A percentile compares a stretch with the other conserved stretches of the same genome.
Conservation (phyloP, 2,797 vertebrate species). For the Coracias cyanogaster region DNA sequence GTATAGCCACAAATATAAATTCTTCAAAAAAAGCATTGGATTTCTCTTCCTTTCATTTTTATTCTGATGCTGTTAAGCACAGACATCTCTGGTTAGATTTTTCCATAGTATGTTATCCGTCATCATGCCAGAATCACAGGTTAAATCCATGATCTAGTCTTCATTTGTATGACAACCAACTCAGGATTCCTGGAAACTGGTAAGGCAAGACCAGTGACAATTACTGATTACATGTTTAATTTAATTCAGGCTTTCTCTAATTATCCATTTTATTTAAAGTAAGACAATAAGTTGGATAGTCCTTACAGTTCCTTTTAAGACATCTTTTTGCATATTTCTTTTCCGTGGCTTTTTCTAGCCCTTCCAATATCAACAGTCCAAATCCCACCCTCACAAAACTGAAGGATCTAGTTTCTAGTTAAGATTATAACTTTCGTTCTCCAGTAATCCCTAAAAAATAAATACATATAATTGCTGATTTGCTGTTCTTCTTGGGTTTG, state of each 20-base stretch:
- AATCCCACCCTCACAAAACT: not conserved
- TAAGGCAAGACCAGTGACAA: not conserved
- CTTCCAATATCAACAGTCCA: not conserved
- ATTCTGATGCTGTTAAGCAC: not conserved
- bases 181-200: not conserved
- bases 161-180: not conserved
- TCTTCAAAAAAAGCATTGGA: not conserved
- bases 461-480: not conserved
- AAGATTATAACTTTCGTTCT: not conserved
- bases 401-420: not conserved
- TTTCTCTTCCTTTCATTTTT: not conserved
- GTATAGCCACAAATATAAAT: not conserved
- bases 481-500: not conserved
- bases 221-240: not conserved
- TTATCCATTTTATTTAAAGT: not conserved
- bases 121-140: not conserved
- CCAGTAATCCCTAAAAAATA: not conserved
- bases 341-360: not conserved
- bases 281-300: fast-evolving
- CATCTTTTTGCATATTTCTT: not conserved
- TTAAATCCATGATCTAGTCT: not conserved
- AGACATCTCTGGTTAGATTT: not conserved
- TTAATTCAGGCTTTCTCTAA: not conserved
- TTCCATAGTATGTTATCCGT: not conserved
- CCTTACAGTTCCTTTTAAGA: not conserved